Percentiles rank a stretch among this genome's conserved stretches.
Evolutionary conservation across 2,888 invertebrate species (phyloP).

Genomic region (Dolichomitus sp.): DNA sequence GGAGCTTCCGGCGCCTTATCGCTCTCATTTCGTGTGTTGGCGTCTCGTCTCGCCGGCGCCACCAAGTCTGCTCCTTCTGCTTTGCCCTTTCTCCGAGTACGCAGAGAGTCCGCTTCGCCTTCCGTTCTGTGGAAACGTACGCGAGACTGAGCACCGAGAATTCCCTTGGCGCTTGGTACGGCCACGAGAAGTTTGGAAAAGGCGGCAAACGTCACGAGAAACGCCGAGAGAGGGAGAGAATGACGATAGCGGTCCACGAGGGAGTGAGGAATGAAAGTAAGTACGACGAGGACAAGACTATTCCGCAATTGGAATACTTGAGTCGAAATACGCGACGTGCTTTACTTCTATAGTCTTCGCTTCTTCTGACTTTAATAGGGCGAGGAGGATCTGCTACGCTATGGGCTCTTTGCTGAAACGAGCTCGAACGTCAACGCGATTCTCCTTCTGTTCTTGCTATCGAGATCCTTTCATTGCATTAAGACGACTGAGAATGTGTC

Average conservation of each 20-base stretch:
- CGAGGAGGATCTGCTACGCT: not conserved
- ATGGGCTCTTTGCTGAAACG: not conserved
- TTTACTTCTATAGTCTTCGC: conserved; percentile 56
- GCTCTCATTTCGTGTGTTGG: conserved; percentile 32
- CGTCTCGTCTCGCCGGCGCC: conserved; percentile 59
- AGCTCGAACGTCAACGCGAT: conserved; percentile 9
- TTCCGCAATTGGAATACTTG: conserved; percentile 60
- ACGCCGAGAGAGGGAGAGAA: not conserved
- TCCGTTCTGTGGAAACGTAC: conserved; percentile 13
- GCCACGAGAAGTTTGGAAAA: conserved; percentile 41
- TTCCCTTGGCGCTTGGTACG: not conserved
- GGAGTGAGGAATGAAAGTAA: not conserved
- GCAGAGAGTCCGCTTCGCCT: conserved; percentile 1
- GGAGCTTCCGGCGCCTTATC: conserved; percentile 57
- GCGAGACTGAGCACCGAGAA: conserved; percentile 28
- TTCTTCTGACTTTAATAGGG: conserved; percentile 22
- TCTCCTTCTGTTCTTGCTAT: not conserved
- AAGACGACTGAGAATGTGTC: not conserved
- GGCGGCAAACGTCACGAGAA: conserved; percentile 24
- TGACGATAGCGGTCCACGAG: not conserved
- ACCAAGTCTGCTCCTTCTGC: conserved; percentile 2
- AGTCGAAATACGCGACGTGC: conserved; percentile 51
- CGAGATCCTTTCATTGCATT: not conserved
- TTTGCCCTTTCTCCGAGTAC: conserved; percentile 17
- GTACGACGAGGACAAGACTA: conserved; percentile 27